Percentiles rank a stretch among this genome's conserved stretches.
These are phyloP conservation scores for Gallinago stenura DNA, from an alignment of 2,797 vertebrate genomes.

Conservation along the genomic window DNA sequence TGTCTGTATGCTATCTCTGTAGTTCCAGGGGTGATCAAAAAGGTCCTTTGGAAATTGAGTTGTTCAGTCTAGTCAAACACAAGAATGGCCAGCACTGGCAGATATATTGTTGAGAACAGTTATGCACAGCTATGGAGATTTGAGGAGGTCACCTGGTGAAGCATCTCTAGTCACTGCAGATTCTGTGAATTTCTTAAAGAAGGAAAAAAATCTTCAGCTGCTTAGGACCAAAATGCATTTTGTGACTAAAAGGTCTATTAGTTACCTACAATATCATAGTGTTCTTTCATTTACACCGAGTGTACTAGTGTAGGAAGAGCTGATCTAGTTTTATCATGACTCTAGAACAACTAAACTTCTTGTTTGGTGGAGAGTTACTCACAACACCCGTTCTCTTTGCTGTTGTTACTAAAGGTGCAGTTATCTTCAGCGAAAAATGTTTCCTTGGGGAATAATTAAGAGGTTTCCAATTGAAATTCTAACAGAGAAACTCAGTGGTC, in stretches of 20 bases:
- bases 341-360: not conserved
- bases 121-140: accelerated
- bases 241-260: not conserved
- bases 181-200: not conserved
- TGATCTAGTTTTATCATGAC: not conserved
- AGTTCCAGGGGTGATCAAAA: not conserved
- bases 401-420: not conserved
- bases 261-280: not conserved
- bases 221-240: not conserved
- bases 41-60: not conserved
- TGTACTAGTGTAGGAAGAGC: not conserved
- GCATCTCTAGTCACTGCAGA: not conserved
- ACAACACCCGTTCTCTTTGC: not conserved
- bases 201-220: not conserved
- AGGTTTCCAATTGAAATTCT: not conserved
- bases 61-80: not conserved
- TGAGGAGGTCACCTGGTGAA: not conserved
- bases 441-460: not conserved
- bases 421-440: not conserved
- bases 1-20: not conserved
- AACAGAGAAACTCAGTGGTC: not conserved
- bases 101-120: not conserved
- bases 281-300: not conserved
- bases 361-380: not conserved
- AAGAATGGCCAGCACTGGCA: not conserved